These are phyloP conservation scores for Chaetogeoica ovagalla DNA, from an alignment of 2,888 invertebrate species.

Conservation along the genomic window DNA sequence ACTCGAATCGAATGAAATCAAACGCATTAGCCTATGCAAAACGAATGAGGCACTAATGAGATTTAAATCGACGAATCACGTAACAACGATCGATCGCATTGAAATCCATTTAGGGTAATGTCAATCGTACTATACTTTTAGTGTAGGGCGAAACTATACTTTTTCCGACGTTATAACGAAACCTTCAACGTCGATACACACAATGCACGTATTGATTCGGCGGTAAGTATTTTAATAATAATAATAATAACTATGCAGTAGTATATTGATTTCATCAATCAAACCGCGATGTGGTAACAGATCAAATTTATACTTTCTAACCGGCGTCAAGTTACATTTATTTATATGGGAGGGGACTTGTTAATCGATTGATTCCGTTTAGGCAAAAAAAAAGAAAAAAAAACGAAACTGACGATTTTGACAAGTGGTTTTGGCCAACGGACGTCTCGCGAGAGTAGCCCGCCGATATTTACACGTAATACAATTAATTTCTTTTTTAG, in stretches of 20 bases:
- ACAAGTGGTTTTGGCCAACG: conserved; percentile 32
- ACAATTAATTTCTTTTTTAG: too few species aligned
- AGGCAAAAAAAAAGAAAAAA: too few species aligned
- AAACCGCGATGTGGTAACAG: too few species aligned
- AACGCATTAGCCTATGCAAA: neutral
- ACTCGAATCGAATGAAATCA: neutral
- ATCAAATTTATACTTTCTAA: neutral
- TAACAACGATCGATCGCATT: conserved; percentile 13
- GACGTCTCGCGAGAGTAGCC: neutral
- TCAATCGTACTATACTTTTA: neutral
- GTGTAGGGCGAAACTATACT: too few species aligned
- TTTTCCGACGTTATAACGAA: too few species aligned
- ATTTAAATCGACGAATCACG: conserved; percentile 3
- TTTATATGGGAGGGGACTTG: neutral
- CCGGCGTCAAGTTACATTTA: conserved; percentile 2
- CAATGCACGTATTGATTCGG: neutral
- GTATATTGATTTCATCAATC: neutral
- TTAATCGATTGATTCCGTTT: conserved; percentile 41
- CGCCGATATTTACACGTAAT: too few species aligned
- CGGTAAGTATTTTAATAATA: conserved; percentile 2
- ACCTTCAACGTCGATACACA: too few species aligned
- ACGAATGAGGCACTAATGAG: neutral
- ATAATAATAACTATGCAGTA: too few species aligned
- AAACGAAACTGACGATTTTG: conserved; percentile 5
- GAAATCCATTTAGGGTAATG: neutral